Base-by-base conservation (phyloP, 2,113 vertebrate genomes). In the Phoenicopterus ruber region DNA sequence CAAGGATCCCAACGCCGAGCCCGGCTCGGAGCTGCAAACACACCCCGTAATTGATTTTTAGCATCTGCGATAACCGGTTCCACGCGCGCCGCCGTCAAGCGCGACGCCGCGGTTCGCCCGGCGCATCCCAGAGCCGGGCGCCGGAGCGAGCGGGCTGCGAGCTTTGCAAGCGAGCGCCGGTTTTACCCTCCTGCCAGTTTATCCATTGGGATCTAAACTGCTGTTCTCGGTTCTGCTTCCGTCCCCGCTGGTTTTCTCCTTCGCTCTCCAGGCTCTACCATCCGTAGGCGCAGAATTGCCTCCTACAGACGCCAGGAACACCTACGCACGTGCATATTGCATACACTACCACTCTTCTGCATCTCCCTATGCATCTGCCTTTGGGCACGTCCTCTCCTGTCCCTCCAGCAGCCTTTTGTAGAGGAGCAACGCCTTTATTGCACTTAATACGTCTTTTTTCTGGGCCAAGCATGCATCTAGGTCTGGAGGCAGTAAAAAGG, bases 31-130 rank as follows among this genome's bases (percentile, higher is more conserved):
- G 95, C 55, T 86, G 86, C 77, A 91, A 89, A 97, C 97, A 96
- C 95, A 97, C 91, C 93, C 95, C 94, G 93, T 91, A 96, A 96
- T 87, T 96, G 96, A 96, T 97, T 95, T 59, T 96, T 96, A 93
- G 96, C 88, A 86, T 88, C 96, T 16, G 5, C 71, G 44, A 44
- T 95, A 96, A 97, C 86, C 6, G 58, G 62, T 92, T 91, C 96
- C 92, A 80, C 74, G 73, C 40, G 87, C 42, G 67, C 84, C 4
- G 65, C 91, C 76, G 91, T 93, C 95, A 95, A 58, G 92, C 65
- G 29, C 21, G 62, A 92, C 58, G 80, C 89, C 82, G 87, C 74
- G 46, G 67, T 96, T 72, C 94, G 87, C 72, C 63, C 70, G 58
- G 91, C 25, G 92, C 87, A 65, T 77, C 95, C 61, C 61, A 71